Base-by-base conservation (phyloP, 2,797 vertebrate species). In the Gymnothorax javanicus region DNA sequence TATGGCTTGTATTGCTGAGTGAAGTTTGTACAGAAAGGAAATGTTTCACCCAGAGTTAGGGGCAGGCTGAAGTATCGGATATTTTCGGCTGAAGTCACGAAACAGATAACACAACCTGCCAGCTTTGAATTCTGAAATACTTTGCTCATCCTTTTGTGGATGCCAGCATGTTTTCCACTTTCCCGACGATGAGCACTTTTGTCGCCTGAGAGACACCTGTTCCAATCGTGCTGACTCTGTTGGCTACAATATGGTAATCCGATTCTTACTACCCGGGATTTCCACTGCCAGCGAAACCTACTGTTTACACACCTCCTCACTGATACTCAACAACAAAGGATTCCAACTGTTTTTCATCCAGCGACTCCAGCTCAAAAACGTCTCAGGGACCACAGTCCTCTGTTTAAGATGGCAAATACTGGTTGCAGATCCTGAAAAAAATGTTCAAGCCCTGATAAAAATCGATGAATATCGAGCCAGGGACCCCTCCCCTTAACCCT, bases 171-270 rank as follows among this genome's bases (percentile, higher is more conserved):
- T 8, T 50, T 17, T 4, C 11, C 52, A 11, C 50, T 54, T 43
- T 54, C 6, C 75, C 8, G 50, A 79, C 43, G 54, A 20, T 9
- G 20, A 56, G 15, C 17, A n/a, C 52, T 8, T 43, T 56, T 56
- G 77, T 54, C 23, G 33, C 23, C 77, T 56, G 77, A 81, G 77
- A 54, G 25, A 3, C 27, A 43, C 15, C 27, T 33, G 15, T 83
- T 56, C 57, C 60, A 11, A 27, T 20, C 58, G 56, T 2, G 17
- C 58, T 43, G 50, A 33, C 7, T 58, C 58, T 13, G 12, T n/a
- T 59, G 82, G 58, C 58, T 83, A 83, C 57, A 60, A 83, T 83
- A 33, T 6, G 58, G n/a, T 83, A 83, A 59, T 83, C 60, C 13
- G 2, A 25, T 59, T 83, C 7, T 60, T 62, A 56, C 57, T 43